A percentile compares a stretch with the other conserved stretches of the same genome.
These are phyloP conservation scores for Cryptosula pallasiana DNA, from an alignment of 2,888 invertebrate species.

Conservation along the genomic window DNA sequence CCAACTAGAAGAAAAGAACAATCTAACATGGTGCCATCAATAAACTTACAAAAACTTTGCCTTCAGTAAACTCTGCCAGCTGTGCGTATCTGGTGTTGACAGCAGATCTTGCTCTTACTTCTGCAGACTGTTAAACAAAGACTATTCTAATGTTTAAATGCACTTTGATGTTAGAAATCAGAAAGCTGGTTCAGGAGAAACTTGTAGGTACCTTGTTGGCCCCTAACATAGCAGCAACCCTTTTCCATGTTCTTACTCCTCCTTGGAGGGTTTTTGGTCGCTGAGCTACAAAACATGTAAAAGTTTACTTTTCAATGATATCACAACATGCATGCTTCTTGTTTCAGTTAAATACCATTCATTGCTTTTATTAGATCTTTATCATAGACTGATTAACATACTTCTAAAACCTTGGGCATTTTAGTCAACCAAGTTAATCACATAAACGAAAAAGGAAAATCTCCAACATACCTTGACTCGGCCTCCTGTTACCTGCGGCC, in stretches of 20 bases:
- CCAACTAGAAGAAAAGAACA: too few relatives aligned
- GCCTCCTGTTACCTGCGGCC: neutral
- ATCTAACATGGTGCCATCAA: too few relatives aligned
- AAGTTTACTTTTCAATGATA: too few relatives aligned
- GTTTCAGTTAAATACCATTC: too few relatives aligned
- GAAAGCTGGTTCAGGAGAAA: neutral
- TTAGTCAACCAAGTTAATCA: too few relatives aligned
- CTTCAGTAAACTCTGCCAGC: slow-evolving; percentile 34
- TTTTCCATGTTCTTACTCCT: slow-evolving; percentile 8
- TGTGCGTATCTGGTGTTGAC: slow-evolving; percentile 31
- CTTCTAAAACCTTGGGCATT: too few relatives aligned
- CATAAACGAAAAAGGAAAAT: too few relatives aligned
- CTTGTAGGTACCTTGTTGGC: slow-evolving; percentile 12
- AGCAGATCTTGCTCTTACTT: neutral
- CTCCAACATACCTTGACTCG: neutral
- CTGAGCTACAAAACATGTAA: too few relatives aligned
- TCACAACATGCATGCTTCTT: too few relatives aligned
- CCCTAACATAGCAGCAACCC: neutral
- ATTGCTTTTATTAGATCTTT: too few relatives aligned
- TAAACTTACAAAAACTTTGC: slow-evolving; percentile 38
- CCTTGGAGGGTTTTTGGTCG: neutral
- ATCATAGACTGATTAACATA: too few relatives aligned
- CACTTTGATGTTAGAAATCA: neutral
- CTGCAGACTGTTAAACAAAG: neutral
- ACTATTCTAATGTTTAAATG: neutral